Conservation (phyloP, 2,113 vertebrate species). For the Perccottus glenii region DNA sequence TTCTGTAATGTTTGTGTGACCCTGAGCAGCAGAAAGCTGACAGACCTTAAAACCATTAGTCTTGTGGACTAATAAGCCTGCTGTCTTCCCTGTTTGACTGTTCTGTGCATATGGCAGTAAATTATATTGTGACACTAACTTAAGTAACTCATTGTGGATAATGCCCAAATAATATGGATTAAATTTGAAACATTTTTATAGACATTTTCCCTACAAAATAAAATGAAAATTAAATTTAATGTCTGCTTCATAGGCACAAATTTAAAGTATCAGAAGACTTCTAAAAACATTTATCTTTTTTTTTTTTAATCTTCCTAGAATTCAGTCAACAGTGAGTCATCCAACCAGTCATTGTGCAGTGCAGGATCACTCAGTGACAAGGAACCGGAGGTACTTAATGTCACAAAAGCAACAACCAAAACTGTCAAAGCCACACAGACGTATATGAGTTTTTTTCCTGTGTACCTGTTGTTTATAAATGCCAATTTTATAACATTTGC, state of each 20-base stretch:
- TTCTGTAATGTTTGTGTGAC: constrained; percentile 30
- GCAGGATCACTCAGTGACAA: constrained; percentile 95
- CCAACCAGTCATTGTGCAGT: constrained; percentile 95
- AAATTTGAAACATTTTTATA: no score
- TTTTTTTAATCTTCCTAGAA: constrained; percentile 80
- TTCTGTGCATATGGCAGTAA: constrained; percentile 23
- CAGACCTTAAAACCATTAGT: constrained; percentile 45
- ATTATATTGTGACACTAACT: constrained; percentile 4
- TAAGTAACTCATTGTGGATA: constrained; percentile 13
- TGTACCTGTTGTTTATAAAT: background rate
- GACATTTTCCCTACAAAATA: no score
- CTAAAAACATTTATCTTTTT: constrained; percentile 16
- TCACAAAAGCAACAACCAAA: background rate
- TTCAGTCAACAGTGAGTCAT: constrained; percentile 92
- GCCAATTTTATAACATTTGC: background rate
- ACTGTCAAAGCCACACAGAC: background rate
- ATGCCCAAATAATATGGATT: no score
- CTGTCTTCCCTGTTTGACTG: constrained; percentile 38
- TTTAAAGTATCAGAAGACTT: constrained; percentile 6
- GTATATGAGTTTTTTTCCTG: background rate
- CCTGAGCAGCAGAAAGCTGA: constrained; percentile 40
- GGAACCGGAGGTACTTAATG: constrained; percentile 88
- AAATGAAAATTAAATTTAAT: background rate
- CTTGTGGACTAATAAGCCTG: constrained; percentile 39
- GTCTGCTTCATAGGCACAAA: background rate